Evolutionary conservation across 2,888 invertebrate species (phyloP).

Genomic region (Dione vanillae): DNA sequence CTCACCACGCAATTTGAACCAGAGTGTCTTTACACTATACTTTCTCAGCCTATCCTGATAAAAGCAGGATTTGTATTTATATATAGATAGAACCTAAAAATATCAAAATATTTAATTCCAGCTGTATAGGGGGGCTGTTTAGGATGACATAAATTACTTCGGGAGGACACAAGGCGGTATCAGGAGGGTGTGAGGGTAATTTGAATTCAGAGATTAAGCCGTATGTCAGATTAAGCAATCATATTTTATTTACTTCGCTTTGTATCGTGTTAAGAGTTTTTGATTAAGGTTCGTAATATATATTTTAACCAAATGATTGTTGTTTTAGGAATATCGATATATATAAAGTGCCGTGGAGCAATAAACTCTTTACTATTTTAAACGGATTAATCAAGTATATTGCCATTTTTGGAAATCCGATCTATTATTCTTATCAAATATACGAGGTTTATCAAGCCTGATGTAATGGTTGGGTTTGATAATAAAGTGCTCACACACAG

Average conservation of each 20-base stretch:
- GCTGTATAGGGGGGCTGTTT: slow-evolving; percentile 19
- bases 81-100: too few relatives aligned
- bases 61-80: too few relatives aligned
- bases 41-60: too few relatives aligned
- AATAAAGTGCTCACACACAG: too few relatives aligned
- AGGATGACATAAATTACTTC: slow-evolving; percentile 41
- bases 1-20: too few relatives aligned
- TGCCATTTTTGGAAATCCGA: too few relatives aligned
- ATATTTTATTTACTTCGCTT: slow-evolving; percentile 34
- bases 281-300: not conserved
- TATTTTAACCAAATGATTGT: not conserved
- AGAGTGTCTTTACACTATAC: too few relatives aligned
- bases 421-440: too few relatives aligned
- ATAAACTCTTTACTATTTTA: too few relatives aligned
- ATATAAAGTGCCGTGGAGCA: not conserved
- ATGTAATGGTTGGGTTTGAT: too few relatives aligned
- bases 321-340: not conserved
- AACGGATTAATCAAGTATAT: too few relatives aligned
- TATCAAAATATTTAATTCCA: slow-evolving; percentile 2
- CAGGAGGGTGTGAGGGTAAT: slow-evolving; percentile 42
- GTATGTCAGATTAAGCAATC: slow-evolving; percentile 35
- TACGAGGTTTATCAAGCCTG: too few relatives aligned
- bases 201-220: slow-evolving; percentile 45
- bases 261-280: slow-evolving; percentile 14
- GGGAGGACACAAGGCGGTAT: slow-evolving; percentile 38